Evolutionary conservation across 2,888 invertebrate species (phyloP).

Genomic region (Ophion slaviceki): DNA sequence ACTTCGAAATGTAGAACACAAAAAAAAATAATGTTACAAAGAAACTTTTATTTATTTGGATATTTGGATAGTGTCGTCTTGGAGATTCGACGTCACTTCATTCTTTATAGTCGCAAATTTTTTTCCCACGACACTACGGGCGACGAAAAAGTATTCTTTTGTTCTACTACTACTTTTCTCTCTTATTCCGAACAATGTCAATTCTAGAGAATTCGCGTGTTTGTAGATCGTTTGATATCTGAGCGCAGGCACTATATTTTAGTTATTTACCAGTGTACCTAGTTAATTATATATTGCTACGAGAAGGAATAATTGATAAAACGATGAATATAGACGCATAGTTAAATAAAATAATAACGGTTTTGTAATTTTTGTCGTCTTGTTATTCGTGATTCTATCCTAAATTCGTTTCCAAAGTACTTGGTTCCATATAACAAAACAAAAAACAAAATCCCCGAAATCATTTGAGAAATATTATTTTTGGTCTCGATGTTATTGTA

Average conservation of each 20-base stretch:
- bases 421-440: too few species aligned
- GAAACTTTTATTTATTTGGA: too few species aligned
- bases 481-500: too few species aligned
- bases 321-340: slow-evolving; percentile 65
- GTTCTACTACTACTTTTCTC: not conserved
- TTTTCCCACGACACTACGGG: not conserved
- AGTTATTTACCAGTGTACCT: slow-evolving; percentile 58
- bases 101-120: not conserved
- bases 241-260: slow-evolving; percentile 42
- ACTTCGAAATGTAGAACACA: too few species aligned
- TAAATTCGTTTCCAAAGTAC: not conserved
- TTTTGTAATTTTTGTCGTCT: slow-evolving; percentile 56
- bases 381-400: slow-evolving; percentile 23
- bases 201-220: slow-evolving; percentile 21
- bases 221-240: slow-evolving; percentile 42
- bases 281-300: slow-evolving; percentile 57
- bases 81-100: too few species aligned
- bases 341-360: slow-evolving; percentile 72
- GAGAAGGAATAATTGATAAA: slow-evolving; percentile 49
- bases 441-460: not conserved
- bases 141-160: slow-evolving; percentile 4
- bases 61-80: too few species aligned
- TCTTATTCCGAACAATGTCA: not conserved
- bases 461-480: too few species aligned
- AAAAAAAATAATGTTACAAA: too few species aligned